phyloP scores from a whole-genome alignment of 2,888 invertebrate genomes.

The Caradrina clavipalpis region DNA sequence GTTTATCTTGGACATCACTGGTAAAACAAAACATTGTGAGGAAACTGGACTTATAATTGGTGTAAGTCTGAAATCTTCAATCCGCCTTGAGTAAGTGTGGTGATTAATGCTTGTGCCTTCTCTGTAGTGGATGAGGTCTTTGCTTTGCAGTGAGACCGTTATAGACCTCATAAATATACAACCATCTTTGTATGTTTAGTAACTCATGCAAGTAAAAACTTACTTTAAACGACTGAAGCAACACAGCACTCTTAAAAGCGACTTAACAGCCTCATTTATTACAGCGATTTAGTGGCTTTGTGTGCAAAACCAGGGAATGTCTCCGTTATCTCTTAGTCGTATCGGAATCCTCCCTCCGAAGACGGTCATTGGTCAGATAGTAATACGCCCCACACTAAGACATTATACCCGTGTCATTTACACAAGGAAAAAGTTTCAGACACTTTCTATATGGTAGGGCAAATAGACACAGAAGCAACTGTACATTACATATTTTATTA shows the following conservation, averaged over 20 bases:
- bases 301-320: constrained; percentile 44
- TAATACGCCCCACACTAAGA: constrained; percentile 77
- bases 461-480: too few species aligned
- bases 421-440: constrained; percentile 30
- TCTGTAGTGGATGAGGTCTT: too few species aligned
- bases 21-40: too few species aligned
- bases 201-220: constrained; percentile 2
- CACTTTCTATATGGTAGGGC: neutral
- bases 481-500: too few species aligned
- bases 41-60: too few species aligned
- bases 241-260: constrained; percentile 24
- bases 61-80: too few species aligned
- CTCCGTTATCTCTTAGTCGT: constrained; percentile 72
- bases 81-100: too few species aligned
- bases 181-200: neutral
- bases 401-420: constrained; percentile 34
- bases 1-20: too few species aligned
- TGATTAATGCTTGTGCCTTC: too few species aligned
- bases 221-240: constrained; percentile 1
- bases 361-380: constrained; percentile 82
- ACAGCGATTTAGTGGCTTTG: constrained; percentile 56
- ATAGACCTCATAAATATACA: too few species aligned
- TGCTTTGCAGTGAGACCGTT: too few species aligned
- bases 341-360: constrained; percentile 78
- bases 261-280: constrained; percentile 55